Base-by-base conservation (phyloP, 1,140 invertebrate species). In the Ips nitidus region DNA sequence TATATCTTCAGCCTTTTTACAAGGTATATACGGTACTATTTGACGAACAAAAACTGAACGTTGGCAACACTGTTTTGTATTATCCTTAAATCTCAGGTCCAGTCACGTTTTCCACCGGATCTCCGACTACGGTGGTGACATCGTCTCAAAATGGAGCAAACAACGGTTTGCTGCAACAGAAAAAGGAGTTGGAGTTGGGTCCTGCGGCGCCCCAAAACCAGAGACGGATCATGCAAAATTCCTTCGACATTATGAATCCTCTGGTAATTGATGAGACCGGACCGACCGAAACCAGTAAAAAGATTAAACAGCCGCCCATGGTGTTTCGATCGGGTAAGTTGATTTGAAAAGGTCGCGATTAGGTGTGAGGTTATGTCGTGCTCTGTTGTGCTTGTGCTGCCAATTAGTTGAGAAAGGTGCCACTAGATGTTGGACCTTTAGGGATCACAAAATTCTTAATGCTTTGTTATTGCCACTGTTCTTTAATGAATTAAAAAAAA, bases 221-320 rank as follows among this genome's bases (percentile, higher is more conserved):
- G 40, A 57, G 68, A 2, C 71, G 77, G 22, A 57, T 76, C 6
- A 70, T 79, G 4, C 71, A 79, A 38, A 80, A 80, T 71, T 80
- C 78, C 53, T 80, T 80, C 63, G 79, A 80, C 63, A 78, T 80
- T 5, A 77, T 79, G 65, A 80, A 80, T 56, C 75, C 74, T 1
- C 52, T 79, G n/a, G 75, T 77, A 1, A 78, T 79, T 4, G 79
- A 80, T 64, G 78, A 80, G 47, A 66, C 71, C 5, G 74, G 55
- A 38, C 71, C 71, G 0, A 71, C 45, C 5, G 74, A 76, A 41
- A 75, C 77, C 6, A 22, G 22, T 22, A 71, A 72, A 2, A 80
- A 80, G 66, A 70, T 78, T 7, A 80, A 78, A 73, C 79, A 77
- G 50, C 76, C 78, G 0, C 80, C 80, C n/a, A 68, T 80, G 53